These are phyloP conservation scores for Microcebus jonahi DNA, from an alignment of 2,113 vertebrate species.

Conservation along the genomic window DNA sequence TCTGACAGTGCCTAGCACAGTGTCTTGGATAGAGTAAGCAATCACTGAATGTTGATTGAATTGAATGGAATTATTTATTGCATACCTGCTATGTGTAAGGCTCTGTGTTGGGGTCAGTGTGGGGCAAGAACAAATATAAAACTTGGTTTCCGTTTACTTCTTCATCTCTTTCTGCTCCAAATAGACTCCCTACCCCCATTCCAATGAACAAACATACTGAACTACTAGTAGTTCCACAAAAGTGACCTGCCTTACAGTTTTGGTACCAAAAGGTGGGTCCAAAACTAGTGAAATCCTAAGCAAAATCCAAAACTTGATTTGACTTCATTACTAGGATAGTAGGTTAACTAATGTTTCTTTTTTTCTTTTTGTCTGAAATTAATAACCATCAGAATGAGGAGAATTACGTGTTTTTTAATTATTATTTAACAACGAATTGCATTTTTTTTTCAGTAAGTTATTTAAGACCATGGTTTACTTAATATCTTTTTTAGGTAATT, in stretches of 20 bases:
- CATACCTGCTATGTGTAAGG: neutral
- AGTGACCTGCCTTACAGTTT: neutral
- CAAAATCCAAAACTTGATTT: slow-evolving; percentile 28
- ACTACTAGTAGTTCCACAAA: neutral
- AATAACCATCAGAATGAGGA: neutral
- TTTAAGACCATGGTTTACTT: slow-evolving; percentile 29
- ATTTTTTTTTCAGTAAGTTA: slow-evolving; percentile 50
- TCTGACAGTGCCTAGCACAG: neutral
- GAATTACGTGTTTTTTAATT: neutral
- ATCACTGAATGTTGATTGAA: neutral
- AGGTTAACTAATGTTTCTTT: neutral
- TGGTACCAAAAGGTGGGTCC: neutral
- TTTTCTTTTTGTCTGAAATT: slow-evolving; percentile 21
- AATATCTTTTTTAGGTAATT: slow-evolving; percentile 31
- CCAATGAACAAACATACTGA: neutral
- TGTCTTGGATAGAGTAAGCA: neutral
- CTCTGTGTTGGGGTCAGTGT: neutral
- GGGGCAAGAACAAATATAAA: slow-evolving; percentile 34
- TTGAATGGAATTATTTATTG: slow-evolving; percentile 36
- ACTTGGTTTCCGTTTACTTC: slow-evolving; percentile 16
- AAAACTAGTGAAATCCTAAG: neutral
- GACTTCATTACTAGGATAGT: neutral
- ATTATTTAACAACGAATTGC: neutral
- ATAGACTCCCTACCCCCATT: neutral
- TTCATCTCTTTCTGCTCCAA: neutral